Evolutionary conservation across 1,140 invertebrate genomes (phyloP), one percentile per base, ranked within the genome.

Genomic region (Protaetia brevitarsis): DNA sequence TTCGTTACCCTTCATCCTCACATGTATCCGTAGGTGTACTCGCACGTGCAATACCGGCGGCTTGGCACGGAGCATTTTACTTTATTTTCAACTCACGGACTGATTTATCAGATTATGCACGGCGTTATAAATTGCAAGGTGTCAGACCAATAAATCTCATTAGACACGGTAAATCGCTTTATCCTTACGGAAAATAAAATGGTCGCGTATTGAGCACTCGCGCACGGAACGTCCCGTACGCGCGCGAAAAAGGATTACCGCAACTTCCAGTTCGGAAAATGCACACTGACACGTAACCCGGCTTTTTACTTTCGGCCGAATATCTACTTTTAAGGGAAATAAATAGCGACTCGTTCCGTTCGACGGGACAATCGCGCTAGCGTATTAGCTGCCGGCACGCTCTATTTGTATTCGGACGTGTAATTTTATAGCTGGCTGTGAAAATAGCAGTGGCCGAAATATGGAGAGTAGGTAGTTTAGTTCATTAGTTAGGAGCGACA

Each of bases 101-200:
- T 59, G 57, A 59, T 59, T 59, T 59, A 59, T 59, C 57, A 59
- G 57, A 59, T 59, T 59, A 59, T 59, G 16, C 57, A 10, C 57
- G 57, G 27, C 26, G 57, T 59, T 59, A 28, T 59, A 59, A 59
- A 59, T 59, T 59, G 57, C 57, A 28, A 59, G 57, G 57, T 59
- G 57, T 59, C 57, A 59, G 57, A 31, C 57, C 57, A 59, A 59
- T 59, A 59, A 59, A 59, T 59, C 57, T 59, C 57, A 59, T 59
- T 59, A 59, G 57, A 59, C 57, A 59, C 30, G 57, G 57, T 59
- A 59, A 59, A 59, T 59, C 57, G 57, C 57, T 28, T 59, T 59
- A 59, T 59, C 57, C 57, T 59, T 59, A 31, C 57, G 57, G 57
- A 16, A 59, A 29, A 59, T 59, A 59, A 59, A 59, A 59, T 16